phyloP scores from a whole-genome alignment of 2,797 vertebrate genomes.

The Eulemur rubriventer region DNA sequence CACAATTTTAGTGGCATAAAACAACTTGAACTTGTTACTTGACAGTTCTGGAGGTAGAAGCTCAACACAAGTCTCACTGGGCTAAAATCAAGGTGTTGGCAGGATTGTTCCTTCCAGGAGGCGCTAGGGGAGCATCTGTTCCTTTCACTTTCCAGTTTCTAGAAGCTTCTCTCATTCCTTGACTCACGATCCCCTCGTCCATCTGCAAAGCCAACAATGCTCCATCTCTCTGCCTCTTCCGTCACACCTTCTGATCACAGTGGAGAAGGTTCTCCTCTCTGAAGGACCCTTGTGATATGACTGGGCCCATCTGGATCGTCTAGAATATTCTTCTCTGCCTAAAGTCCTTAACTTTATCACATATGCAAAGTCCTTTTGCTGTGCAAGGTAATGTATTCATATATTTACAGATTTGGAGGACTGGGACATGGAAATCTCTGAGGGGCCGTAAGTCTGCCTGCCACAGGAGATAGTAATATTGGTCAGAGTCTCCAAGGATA shows the following conservation, averaged over 20 bases:
- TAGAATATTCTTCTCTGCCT: neutral
- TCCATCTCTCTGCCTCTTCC: neutral
- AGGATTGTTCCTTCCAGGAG: neutral
- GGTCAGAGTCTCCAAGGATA: neutral
- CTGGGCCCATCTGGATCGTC: neutral
- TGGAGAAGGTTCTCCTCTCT: neutral
- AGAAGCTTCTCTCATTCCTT: neutral
- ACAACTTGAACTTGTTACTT: neutral
- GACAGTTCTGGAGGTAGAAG: neutral
- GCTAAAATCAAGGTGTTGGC: neutral
- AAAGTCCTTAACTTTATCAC: neutral
- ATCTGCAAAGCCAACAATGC: neutral
- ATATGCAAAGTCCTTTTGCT: neutral
- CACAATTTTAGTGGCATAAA: neutral
- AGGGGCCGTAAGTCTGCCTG: neutral
- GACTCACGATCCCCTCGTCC: neutral
- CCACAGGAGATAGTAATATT: neutral
- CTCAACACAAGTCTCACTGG: neutral
- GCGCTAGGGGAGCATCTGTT: neutral
- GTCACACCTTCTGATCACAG: neutral
- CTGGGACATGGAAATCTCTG: neutral
- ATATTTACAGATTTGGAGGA: neutral
- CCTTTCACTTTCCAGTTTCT: neutral
- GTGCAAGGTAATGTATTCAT: neutral
- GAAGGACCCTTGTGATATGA: neutral